Conservation (phyloP, 2,113 vertebrate genomes). For the Eupsittula cactorum region DNA sequence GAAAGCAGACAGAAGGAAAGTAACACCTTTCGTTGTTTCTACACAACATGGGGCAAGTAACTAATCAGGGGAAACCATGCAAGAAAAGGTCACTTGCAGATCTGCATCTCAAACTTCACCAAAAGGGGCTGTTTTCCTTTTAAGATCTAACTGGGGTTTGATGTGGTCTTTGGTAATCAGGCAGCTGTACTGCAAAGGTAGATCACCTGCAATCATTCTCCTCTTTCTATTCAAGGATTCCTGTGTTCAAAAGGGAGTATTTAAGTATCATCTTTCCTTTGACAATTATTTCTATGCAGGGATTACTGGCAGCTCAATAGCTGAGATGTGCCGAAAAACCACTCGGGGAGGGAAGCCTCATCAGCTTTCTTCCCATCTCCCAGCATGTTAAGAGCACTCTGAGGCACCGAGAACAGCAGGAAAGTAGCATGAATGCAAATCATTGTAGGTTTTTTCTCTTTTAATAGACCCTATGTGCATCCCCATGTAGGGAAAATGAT, state of each 20-base stretch:
- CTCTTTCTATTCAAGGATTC: neutral
- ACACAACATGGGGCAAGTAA: neutral
- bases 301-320: neutral
- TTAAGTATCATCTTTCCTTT: neutral
- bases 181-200: neutral
- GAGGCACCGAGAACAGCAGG: neutral
- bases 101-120: neutral
- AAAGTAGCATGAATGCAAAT: neutral
- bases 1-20: neutral
- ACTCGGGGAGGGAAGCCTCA: neutral
- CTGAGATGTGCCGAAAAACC: neutral
- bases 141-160: neutral
- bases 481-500: neutral
- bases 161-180: neutral
- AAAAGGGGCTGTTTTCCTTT: neutral
- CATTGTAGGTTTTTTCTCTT: neutral
- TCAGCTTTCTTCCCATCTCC: neutral
- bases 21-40: neutral
- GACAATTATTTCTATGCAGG: neutral
- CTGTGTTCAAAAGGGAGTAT: neutral
- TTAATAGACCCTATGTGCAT: neutral
- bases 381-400: neutral
- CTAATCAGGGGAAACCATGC: neutral
- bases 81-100: neutral
- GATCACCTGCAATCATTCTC: neutral